Evolutionary conservation across 2,113 vertebrate genomes (phyloP).

Genomic region (Dendropsophus ebraccatus): DNA sequence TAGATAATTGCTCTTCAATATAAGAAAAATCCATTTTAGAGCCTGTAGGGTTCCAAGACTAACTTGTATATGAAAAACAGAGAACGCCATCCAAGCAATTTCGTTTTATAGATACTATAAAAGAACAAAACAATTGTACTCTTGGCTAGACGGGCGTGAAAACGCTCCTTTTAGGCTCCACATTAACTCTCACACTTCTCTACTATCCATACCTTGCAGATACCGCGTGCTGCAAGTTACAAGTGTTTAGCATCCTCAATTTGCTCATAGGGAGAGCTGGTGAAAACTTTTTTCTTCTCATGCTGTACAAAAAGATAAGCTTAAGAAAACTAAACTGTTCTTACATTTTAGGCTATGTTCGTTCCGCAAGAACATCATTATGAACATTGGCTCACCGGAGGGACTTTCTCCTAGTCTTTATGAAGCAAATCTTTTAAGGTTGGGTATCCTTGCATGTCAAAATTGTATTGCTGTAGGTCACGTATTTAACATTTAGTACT

Average conservation of each 20-base stretch:
- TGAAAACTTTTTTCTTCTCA: not conserved
- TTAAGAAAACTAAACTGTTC: too few relatives aligned
- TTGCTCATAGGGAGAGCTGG: not conserved
- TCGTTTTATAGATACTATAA: not conserved
- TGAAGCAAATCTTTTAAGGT: too few relatives aligned
- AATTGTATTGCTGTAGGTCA: too few relatives aligned
- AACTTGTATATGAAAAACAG: not conserved
- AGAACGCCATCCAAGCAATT: not conserved
- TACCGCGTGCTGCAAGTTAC: not conserved
- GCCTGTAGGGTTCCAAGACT: not conserved
- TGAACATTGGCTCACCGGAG: too few relatives aligned
- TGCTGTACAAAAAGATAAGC: too few relatives aligned
- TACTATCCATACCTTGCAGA: not conserved
- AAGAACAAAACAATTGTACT: not conserved
- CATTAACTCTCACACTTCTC: not conserved
- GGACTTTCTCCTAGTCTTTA: too few relatives aligned
- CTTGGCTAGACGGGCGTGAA: not conserved
- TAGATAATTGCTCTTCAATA: constrained; percentile 1
- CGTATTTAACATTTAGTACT: too few relatives aligned
- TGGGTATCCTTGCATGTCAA: too few relatives aligned
- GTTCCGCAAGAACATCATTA: too few relatives aligned
- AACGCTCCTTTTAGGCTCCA: not conserved
- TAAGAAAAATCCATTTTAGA: not conserved
- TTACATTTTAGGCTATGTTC: too few relatives aligned
- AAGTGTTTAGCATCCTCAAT: not conserved